Evolutionary conservation across 1,140 invertebrate genomes (phyloP).

Genomic region (Rhopalosiphum padi): DNA sequence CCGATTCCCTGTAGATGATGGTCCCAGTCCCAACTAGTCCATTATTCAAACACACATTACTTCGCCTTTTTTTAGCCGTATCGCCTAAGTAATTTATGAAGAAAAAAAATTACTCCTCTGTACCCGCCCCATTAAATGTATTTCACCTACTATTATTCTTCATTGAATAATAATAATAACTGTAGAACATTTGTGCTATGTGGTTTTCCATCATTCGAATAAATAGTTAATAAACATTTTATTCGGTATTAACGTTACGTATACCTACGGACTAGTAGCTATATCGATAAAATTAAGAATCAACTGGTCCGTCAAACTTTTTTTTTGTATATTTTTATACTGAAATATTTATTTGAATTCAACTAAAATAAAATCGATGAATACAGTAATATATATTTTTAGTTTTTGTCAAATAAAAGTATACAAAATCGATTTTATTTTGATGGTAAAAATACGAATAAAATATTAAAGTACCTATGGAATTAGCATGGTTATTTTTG

Average conservation of each 20-base stretch:
- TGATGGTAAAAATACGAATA: too few species aligned
- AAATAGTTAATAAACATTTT: not conserved
- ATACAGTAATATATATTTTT: not conserved
- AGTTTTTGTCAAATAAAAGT: too few species aligned
- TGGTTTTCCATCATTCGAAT: not conserved
- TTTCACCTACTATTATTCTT: not conserved
- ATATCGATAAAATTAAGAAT: too few species aligned
- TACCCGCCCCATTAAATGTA: not conserved
- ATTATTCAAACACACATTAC: slow-evolving; percentile 23
- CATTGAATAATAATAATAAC: not conserved
- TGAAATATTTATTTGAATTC: not conserved
- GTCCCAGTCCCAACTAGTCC: not conserved
- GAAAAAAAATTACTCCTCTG: not conserved
- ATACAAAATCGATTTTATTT: too few species aligned
- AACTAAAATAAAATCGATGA: not conserved
- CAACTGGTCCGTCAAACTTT: not conserved
- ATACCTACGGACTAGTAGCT: too few species aligned
- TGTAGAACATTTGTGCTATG: not conserved
- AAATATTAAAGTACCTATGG: too few species aligned
- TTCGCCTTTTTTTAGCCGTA: not conserved
- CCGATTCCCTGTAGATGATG: not conserved
- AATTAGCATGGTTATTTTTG: too few species aligned
- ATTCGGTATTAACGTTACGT: not conserved
- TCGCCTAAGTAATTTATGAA: slow-evolving; percentile 1
- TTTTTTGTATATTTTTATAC: not conserved